phyloP scores from a whole-genome alignment of 1,140 invertebrate genomes.

The Nylanderia fulva region DNA sequence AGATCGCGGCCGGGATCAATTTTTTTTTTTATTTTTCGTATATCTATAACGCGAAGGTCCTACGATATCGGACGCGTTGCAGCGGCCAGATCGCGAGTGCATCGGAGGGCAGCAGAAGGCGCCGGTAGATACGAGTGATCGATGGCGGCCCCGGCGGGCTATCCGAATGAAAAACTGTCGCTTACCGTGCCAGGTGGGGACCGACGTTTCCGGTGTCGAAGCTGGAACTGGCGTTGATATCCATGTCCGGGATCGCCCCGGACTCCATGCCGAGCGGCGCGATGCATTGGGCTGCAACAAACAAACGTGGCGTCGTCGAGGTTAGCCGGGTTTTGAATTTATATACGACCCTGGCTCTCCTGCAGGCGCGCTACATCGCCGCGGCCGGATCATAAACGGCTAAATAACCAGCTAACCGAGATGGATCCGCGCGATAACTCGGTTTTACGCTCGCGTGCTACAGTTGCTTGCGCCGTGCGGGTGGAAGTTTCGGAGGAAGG shows the following conservation, averaged over 20 bases:
- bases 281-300: conserved; percentile 88
- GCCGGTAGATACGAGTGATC: conserved; percentile 68
- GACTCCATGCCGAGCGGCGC: conserved; percentile 91
- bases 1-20: conserved; percentile 8
- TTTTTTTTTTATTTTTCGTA: conserved; percentile 11
- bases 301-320: conserved; percentile 54
- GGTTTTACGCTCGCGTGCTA: conserved; percentile 72
- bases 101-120: conserved; percentile 61
- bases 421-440: conserved; percentile 80
- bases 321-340: conserved; percentile 76
- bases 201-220: conserved; percentile 91
- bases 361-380: conserved; percentile 19
- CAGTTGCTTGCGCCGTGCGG: conserved; percentile 47
- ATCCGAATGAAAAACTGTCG: conserved; percentile 69
- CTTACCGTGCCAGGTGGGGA: conserved; percentile 89
- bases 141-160: conserved; percentile 41
- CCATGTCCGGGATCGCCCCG: conserved; percentile 89
- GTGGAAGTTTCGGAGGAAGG: conserved; percentile 46
- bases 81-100: neutral
- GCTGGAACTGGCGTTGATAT: conserved; percentile 91
- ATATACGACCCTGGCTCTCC: conserved; percentile 63
- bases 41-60: neutral
- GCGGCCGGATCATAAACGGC: conserved; percentile 80
- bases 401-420: conserved; percentile 81
- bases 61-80: neutral